A percentile compares a stretch with the other conserved stretches of the same genome.
These are phyloP conservation scores for Lordiphosa clarofinis DNA, from an alignment of 1,140 invertebrate species.

Conservation along the genomic window DNA sequence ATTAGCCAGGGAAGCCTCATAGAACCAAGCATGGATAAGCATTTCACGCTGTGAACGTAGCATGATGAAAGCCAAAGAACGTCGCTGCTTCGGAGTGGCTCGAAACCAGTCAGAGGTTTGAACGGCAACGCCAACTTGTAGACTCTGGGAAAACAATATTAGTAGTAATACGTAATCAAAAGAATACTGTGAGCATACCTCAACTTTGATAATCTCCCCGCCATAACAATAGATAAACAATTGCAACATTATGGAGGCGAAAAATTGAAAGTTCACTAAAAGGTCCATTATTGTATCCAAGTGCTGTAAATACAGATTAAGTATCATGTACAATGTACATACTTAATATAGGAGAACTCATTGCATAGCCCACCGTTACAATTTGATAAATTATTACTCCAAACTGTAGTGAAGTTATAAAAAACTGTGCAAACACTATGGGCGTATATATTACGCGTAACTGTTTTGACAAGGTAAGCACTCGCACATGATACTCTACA, in stretches of 20 bases:
- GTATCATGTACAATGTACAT: too few species aligned
- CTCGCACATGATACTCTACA: constrained; percentile 48
- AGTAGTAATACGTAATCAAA: neutral
- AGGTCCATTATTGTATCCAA: constrained; percentile 55
- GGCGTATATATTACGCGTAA: constrained; percentile 53
- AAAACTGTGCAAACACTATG: constrained; percentile 69
- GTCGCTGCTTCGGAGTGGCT: constrained; percentile 43
- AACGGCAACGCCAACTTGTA: constrained; percentile 55
- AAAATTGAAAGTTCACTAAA: constrained; percentile 54
- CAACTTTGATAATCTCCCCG: constrained; percentile 68
- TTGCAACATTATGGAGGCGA: constrained; percentile 65
- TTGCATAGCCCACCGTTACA: constrained; percentile 39
- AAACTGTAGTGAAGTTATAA: constrained; percentile 69
- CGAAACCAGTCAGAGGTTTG: constrained; percentile 56
- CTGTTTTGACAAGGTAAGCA: constrained; percentile 39
- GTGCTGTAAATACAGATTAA: constrained; percentile 56
- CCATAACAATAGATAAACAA: constrained; percentile 74
- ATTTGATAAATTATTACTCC: constrained; percentile 78
- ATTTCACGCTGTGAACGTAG: constrained; percentile 54
- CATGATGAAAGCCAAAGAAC: constrained; percentile 52
- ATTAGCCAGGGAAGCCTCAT: constrained; percentile 69
- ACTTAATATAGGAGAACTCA: too few species aligned
- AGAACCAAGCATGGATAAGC: constrained; percentile 71
- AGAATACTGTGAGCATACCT: constrained; percentile 24
- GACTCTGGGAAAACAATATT: constrained; percentile 29